A percentile compares a stretch with the other conserved stretches of the same genome.
Evolutionary conservation across 2,113 vertebrate species (phyloP).

Genomic region (Hemicordylus capensis): DNA sequence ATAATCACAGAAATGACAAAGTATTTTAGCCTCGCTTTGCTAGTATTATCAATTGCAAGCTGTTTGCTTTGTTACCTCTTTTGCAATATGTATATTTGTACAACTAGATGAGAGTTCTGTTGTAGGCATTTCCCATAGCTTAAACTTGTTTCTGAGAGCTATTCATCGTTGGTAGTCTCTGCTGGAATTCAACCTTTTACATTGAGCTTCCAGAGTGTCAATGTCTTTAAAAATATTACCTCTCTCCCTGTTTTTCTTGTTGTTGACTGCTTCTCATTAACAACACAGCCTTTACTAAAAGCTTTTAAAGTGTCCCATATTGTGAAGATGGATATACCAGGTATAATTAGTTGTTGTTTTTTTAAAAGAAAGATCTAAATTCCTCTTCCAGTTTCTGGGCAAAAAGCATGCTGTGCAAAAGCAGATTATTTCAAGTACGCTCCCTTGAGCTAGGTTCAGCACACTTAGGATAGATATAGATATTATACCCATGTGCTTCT

Average conservation of each 20-base stretch:
- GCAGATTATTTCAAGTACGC: no score
- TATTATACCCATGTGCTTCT: no score
- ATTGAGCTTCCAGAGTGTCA: neutral
- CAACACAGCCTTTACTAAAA: neutral
- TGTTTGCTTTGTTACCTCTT: neutral
- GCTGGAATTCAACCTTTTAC: neutral
- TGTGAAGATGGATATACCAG: neutral
- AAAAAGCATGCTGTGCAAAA: no score
- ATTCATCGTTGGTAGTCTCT: neutral
- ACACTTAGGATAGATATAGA: no score
- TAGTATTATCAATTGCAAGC: neutral
- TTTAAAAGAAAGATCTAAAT: no score
- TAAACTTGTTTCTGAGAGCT: neutral
- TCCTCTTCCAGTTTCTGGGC: no score
- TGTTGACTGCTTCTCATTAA: neutral
- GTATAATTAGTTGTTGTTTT: no score
- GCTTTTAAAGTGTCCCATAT: neutral
- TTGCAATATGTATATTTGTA: neutral
- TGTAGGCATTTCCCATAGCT: neutral
- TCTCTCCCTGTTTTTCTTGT: neutral
- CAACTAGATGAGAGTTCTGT: neutral
- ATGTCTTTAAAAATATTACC: neutral
- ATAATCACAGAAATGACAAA: neutral
- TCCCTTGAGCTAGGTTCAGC: no score
- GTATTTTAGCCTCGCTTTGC: no score